A percentile compares a stretch with the other conserved stretches of the same genome.
phyloP scores from a whole-genome alignment of 2,113 vertebrate species.

The Brachionichthys hirsutus region DNA sequence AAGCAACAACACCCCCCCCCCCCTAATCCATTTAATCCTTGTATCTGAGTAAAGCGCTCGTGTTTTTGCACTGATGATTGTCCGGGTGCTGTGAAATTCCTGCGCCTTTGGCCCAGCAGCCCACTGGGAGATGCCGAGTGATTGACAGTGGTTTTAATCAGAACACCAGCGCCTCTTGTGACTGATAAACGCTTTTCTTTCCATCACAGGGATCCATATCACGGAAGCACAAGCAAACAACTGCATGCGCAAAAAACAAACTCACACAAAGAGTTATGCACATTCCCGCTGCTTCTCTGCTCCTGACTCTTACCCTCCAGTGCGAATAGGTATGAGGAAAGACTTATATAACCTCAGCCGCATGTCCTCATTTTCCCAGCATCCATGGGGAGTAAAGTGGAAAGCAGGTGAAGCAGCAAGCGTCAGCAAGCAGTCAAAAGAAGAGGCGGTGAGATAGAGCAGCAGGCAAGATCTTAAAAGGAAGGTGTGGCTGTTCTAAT shows the following conservation, averaged over 20 bases:
- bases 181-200: constrained; percentile 6
- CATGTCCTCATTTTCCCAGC: constrained; percentile 32
- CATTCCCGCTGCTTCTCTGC: constrained; percentile 10
- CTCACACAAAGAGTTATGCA: background rate
- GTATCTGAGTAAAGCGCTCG: too few species aligned
- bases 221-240: constrained; percentile 13
- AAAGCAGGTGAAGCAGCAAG: constrained; percentile 47
- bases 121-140: constrained; percentile 20
- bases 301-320: constrained; percentile 10
- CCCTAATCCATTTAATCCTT: too few species aligned
- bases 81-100: too few species aligned
- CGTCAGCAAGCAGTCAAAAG: constrained; percentile 45
- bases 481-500: constrained; percentile 86
- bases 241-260: background rate
- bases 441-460: constrained; percentile 74
- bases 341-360: constrained; percentile 43
- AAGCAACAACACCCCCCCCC: too few species aligned
- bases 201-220: background rate
- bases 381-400: constrained; percentile 40
- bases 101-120: too few species aligned
- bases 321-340: constrained; percentile 34
- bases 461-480: constrained; percentile 89
- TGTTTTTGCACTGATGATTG: too few species aligned
- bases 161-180: constrained; percentile 12
- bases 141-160: constrained; percentile 24